phyloP scores from a whole-genome alignment of 2,888 invertebrate species.

The Drosophila fungiperda region DNA sequence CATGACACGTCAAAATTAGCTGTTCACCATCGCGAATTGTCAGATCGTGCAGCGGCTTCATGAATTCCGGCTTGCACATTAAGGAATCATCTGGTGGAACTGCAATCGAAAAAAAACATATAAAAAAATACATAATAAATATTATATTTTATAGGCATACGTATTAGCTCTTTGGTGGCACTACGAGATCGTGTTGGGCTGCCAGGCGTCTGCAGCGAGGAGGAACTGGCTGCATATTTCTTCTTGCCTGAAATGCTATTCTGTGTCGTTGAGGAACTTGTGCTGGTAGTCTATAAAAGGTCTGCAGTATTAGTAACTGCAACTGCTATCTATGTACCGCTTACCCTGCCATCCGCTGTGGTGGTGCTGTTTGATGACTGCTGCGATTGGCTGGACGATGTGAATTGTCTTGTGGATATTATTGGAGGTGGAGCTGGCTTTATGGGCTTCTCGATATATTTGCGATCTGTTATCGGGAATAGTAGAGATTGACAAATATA shows the following conservation, averaged over 20 bases:
- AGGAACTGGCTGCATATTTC: conserved; percentile 87
- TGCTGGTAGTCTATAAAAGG: conserved; percentile 54
- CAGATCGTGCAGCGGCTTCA: conserved; percentile 90
- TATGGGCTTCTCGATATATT: conserved; percentile 93
- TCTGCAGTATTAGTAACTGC: neutral
- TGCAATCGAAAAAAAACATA: conserved; percentile 78
- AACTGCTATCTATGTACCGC: neutral
- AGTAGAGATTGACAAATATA: neutral
- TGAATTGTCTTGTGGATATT: conserved; percentile 87
- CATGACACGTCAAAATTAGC: conserved; percentile 92
- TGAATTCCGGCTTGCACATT: conserved; percentile 95
- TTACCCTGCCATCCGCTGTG: conserved; percentile 69
- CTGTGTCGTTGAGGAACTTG: conserved; percentile 79
- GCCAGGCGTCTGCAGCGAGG: conserved; percentile 88
- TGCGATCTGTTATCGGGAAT: conserved; percentile 86
- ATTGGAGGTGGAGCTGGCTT: conserved; percentile 91
- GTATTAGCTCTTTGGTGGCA: conserved; percentile 94
- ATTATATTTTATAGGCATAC: conserved; percentile 59
- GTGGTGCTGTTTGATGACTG: conserved; percentile 31
- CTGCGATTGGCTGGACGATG: conserved; percentile 58
- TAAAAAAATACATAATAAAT: neutral
- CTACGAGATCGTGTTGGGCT: conserved; percentile 94
- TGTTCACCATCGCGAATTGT: conserved; percentile 95
- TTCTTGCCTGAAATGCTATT: conserved; percentile 85
- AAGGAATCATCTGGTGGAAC: conserved; percentile 94